Percentiles rank a stretch among this genome's conserved stretches.
These are phyloP conservation scores for Cephus sareptanus DNA, from an alignment of 2,888 invertebrate species.

Conservation along the genomic window DNA sequence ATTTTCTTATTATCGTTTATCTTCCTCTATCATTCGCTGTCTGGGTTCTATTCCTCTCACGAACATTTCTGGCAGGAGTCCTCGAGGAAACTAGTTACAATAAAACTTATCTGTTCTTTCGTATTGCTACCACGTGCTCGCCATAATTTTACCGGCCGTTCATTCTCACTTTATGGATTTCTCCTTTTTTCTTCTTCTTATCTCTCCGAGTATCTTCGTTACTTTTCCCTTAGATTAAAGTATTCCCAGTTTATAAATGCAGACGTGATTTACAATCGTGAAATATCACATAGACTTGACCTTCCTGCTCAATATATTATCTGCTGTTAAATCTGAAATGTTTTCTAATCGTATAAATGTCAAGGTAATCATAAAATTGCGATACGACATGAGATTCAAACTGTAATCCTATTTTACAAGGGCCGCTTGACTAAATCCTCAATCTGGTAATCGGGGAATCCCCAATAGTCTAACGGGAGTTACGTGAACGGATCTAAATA, in stretches of 20 bases:
- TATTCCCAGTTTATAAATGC: background rate
- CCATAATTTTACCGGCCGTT: background rate
- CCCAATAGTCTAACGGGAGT: background rate
- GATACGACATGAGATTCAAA: background rate
- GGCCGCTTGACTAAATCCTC: background rate
- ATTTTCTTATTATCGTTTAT: background rate
- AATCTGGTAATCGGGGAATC: background rate
- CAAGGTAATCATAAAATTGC: background rate
- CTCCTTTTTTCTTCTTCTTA: background rate
- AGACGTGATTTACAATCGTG: background rate
- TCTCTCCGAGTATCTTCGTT: background rate
- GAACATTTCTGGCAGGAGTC: background rate
- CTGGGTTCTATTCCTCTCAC: background rate
- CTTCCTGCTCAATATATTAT: background rate
- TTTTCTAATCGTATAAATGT: background rate
- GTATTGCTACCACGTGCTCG: background rate
- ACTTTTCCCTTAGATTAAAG: background rate
- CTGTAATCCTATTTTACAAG: background rate
- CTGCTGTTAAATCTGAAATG: background rate
- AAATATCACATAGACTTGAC: background rate
- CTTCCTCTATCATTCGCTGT: background rate
- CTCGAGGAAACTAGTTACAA: background rate
- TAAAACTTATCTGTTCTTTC: background rate
- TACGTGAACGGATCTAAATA: background rate
- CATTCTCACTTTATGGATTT: background rate